phyloP scores from a whole-genome alignment of 2,113 vertebrate genomes.

The Cheirogaleus medius region DNA sequence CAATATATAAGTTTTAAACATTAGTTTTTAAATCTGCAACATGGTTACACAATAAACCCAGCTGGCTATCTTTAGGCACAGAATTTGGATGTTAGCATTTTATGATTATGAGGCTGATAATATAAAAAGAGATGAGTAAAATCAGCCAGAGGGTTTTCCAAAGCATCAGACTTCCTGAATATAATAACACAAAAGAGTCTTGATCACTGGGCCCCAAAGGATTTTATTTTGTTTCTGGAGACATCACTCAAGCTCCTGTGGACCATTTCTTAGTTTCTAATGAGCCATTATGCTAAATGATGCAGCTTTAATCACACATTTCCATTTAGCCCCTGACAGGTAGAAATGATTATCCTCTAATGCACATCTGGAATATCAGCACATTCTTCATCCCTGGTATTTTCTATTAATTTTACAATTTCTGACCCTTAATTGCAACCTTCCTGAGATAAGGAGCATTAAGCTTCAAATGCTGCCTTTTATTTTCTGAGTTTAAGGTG shows the following conservation, averaged over 20 bases:
- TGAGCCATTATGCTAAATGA: background rate
- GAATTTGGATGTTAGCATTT: background rate
- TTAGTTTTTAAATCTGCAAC: background rate
- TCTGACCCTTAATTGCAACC: background rate
- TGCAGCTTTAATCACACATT: constrained; percentile 41
- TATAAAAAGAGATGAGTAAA: background rate
- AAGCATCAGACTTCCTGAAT: background rate
- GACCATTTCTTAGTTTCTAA: constrained; percentile 21
- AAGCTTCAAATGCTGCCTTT: background rate
- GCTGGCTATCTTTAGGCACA: background rate
- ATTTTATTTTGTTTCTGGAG: constrained; percentile 46
- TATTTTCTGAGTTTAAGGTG: background rate
- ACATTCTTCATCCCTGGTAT: background rate
- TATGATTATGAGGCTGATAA: background rate
- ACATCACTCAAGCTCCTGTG: background rate
- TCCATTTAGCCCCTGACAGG: constrained; percentile 45
- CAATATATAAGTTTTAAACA: background rate
- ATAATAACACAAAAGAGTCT: background rate
- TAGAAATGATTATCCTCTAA: background rate
- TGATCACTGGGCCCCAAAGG: background rate
- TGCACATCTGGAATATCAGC: background rate
- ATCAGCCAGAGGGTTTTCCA: background rate
- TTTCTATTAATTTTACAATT: background rate
- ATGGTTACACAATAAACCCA: background rate
- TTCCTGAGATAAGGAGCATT: background rate